phyloP scores from a whole-genome alignment of 2,113 vertebrate genomes.

The Fulica atra region DNA sequence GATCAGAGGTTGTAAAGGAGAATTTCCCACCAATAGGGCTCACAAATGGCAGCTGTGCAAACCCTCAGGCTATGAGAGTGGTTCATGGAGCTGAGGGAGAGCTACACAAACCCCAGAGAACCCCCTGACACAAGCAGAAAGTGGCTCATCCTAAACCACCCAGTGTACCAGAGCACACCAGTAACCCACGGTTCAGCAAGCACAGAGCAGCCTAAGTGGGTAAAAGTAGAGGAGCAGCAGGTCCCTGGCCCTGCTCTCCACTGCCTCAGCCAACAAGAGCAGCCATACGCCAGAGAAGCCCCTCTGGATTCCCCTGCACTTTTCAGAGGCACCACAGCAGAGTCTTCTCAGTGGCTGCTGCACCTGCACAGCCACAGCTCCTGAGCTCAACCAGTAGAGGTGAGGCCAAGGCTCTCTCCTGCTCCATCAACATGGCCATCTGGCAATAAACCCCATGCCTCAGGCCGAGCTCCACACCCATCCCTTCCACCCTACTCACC shows the following conservation, averaged over 20 bases:
- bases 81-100: not conserved
- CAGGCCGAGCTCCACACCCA: not conserved
- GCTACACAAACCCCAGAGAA: not conserved
- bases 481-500: slow-evolving; percentile 77
- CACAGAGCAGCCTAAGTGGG: not conserved
- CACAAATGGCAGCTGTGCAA: not conserved
- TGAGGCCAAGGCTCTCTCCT: not conserved
- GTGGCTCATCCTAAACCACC: not conserved
- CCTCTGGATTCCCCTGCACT: not conserved
- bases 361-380: not conserved
- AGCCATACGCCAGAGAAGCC: not conserved
- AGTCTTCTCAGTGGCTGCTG: not conserved
- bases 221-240: not conserved
- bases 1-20: not conserved
- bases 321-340: not conserved
- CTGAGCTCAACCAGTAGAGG: not conserved
- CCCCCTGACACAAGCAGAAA: not conserved
- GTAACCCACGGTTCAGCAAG: not conserved
- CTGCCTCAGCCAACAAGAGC: not conserved
- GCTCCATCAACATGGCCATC: not conserved
- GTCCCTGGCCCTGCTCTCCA: not conserved
- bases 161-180: not conserved
- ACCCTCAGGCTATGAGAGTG: not conserved
- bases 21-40: not conserved
- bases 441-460: not conserved